A percentile compares a stretch with the other conserved stretches of the same genome.
Conservation (phyloP, 2,888 invertebrate genomes). For the Habroteleia sp. region DNA sequence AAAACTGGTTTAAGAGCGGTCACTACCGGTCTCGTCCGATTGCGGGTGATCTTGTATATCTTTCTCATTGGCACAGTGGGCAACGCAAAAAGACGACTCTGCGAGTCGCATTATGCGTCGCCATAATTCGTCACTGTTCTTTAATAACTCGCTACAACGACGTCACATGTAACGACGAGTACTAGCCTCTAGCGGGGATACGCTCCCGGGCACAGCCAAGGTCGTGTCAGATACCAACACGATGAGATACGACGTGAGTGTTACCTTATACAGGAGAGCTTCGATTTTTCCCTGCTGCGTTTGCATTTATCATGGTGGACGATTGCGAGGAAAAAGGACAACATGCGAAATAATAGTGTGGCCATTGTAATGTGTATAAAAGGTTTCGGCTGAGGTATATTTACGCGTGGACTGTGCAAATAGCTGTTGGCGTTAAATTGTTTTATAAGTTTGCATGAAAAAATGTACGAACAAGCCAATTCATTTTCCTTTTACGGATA, state of each 20-base stretch:
- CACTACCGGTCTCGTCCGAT: conserved; percentile 67
- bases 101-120: conserved; percentile 73
- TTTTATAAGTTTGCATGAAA: conserved; percentile 23
- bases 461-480: too few species aligned
- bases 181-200: conserved; percentile 44
- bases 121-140: conserved; percentile 78
- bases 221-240: conserved; percentile 46
- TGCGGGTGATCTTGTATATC: conserved; percentile 59
- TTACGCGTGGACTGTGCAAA: conserved; percentile 24
- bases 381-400: conserved; percentile 24
- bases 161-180: conserved; percentile 64
- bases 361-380: conserved; percentile 34
- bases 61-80: conserved; percentile 59
- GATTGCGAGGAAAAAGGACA: conserved; percentile 30
- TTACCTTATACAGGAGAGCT: conserved; percentile 49
- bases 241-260: conserved; percentile 37
- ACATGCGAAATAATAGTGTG: conserved; percentile 27
- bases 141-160: conserved; percentile 74
- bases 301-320: conserved; percentile 41
- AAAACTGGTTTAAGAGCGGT: conserved; percentile 73
- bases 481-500: too few species aligned
- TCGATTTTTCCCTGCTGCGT: conserved; percentile 33
- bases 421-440: conserved; percentile 31
- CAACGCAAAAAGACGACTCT: conserved; percentile 67
- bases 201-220: conserved; percentile 52